Evolutionary conservation across 2,797 vertebrate genomes (phyloP), one percentile per base, ranked within the genome.

Genomic region (Triplophysa yarkandensis): DNA sequence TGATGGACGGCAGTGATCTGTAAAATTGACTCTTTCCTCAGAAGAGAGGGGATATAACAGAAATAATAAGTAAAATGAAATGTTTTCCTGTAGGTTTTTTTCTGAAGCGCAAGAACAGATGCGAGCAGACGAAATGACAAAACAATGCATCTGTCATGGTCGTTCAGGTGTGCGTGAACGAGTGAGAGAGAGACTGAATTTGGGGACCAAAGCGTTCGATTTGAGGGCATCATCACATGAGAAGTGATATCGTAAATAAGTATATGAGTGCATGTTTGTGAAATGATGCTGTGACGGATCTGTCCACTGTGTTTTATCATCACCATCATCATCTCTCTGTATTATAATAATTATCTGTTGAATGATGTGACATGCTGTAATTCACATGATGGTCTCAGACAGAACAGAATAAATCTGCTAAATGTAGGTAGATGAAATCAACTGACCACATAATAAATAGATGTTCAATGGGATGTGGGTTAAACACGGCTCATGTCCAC

Each of bases 1-100:
- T 91, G 89, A 91, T 89, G 84, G 90, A 91, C 89, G 88, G 88
- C 88, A 88, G 86, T 89, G 90, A 88, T 90, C 90, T 92, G 91
- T 89, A 91, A 93, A 91, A 93, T 91, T 89, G 89, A 90, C 88
- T 90, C 30, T 46, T 82, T 77, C 85, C 50, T 14, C 82, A 76
- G 86, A 76, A 78, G 76, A 79, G 76, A 81, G 79, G 85, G 81
- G 4, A 89, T 85, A 87, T 84, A 67, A 79, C 65, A 74, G 79
- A 86, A 89, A 87, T 85, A 88, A 86, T 82, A 83, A 72, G 67
- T 60, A 78, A 89, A 89, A 91, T 86, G 75, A 85, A 88, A 86
- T 76, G 68, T 82, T 85, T 84, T 27, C 82, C 81, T 74, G 54
- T 61, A 13, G 7, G 27, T 60, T 62, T 68, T 70, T 39, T 54